Conservation (phyloP, 1,140 invertebrate species). For the Planococcus citri region DNA sequence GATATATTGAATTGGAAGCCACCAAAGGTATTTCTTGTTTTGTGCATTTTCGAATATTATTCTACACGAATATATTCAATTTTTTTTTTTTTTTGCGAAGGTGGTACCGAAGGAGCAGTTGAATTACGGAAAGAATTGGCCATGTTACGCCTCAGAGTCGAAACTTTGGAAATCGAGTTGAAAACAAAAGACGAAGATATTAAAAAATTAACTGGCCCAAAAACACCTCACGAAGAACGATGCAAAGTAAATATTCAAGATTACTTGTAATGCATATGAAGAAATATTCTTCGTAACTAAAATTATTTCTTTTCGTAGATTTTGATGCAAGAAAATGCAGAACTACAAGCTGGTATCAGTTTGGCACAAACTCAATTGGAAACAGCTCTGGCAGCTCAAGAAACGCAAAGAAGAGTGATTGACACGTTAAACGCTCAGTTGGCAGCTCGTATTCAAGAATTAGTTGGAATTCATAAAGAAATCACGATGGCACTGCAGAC, state of each 20-base stretch:
- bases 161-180: slow-evolving; percentile 59
- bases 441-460: slow-evolving; percentile 69
- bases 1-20: slow-evolving; percentile 56
- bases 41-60: not conserved
- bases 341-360: slow-evolving; percentile 53
- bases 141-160: slow-evolving; percentile 55
- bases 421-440: slow-evolving; percentile 72
- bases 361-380: slow-evolving; percentile 72
- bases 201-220: slow-evolving; percentile 33
- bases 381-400: slow-evolving; percentile 62
- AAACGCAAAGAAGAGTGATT: slow-evolving; percentile 70
- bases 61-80: not conserved
- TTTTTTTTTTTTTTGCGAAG: slow-evolving; percentile 28
- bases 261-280: not conserved
- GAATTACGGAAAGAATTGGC: slow-evolving; percentile 46
- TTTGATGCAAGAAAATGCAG: slow-evolving; percentile 58
- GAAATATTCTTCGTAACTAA: not conserved
- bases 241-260: slow-evolving; percentile 28
- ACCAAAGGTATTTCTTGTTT: slow-evolving; percentile 41
- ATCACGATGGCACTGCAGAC: slow-evolving; percentile 63
- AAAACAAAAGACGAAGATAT: slow-evolving; percentile 68
- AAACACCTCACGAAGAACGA: slow-evolving; percentile 30
- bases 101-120: slow-evolving; percentile 37
- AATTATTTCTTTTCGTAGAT: slow-evolving; percentile 34
- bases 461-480: slow-evolving; percentile 72